Evolutionary conservation across 2,113 vertebrate genomes (phyloP), one percentile per base, ranked within the genome.

Genomic region (Montifringilla adamsi): DNA sequence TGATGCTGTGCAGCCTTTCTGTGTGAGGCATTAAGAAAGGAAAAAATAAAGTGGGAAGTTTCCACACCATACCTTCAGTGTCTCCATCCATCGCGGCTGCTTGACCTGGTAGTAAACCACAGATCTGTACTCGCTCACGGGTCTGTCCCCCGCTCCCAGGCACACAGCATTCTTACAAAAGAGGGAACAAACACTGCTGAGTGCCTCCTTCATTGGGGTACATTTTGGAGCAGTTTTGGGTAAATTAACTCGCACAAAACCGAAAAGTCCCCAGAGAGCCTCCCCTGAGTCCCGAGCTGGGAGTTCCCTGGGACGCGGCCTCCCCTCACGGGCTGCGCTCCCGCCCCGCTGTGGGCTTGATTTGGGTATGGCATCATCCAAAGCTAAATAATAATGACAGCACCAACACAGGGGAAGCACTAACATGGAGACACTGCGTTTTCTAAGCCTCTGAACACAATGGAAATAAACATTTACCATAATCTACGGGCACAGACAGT

Each of bases 91-190:
- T 2, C 99, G 99, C 1, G 99, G 99, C 95, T 99, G 99, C 75
- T 99, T 99, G 96, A 99, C 97, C 97, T 99, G 99, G 68, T 99
- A 99, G 97, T 99, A 99, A 50, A 99, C 99, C 15, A 99, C 99
- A 0, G 99, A 99, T 94, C 97, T 98, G 86, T 99, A 99, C 84
- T 99, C 99, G 35, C 97, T 98, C 82, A 98, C 98, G 0, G 98
- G 98, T 66, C 98, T 99, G 98, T 99, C 99, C 66, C 99, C 99
- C 0, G 99, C 99, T 91, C 99, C 99, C 83, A 99, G 94, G 93
- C 99, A 99, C 90, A 99, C 99, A 21, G 99, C 98, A 64, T 99
- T 98, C 98, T 98, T 26, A 33, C 1, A 47, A 37, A 80, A 69
- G 37, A 92, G 11, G 63, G 7, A 49, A 44, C 14, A 78, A 74